phyloP scores from a whole-genome alignment of 2,113 vertebrate genomes.

The Struthio camelus region DNA sequence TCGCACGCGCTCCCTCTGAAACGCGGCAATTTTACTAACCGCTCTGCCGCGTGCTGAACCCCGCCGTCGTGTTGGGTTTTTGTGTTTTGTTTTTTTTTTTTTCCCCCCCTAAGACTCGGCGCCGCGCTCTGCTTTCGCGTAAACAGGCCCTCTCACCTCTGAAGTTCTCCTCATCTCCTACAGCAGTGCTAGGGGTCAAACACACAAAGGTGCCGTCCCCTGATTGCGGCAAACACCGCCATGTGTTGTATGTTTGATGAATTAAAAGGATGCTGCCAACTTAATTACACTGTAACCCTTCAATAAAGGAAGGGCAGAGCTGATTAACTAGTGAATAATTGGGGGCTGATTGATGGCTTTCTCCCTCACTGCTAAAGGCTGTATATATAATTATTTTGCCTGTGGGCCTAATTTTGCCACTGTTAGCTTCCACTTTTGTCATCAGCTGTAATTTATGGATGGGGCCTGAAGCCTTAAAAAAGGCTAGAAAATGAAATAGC shows the following conservation, averaged over 20 bases:
- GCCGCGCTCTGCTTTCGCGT: not conserved
- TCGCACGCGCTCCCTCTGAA: fast-evolving
- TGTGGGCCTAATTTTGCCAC: conserved; percentile 87
- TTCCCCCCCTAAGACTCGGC: no score
- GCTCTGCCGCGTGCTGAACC: not conserved
- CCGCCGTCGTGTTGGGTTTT: no score
- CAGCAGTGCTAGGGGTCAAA: conserved; percentile 72
- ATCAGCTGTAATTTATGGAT: conserved; percentile 87
- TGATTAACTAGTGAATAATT: conserved; percentile 93
- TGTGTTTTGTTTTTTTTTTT: no score
- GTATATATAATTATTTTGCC: conserved; percentile 92
- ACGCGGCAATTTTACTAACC: not conserved
- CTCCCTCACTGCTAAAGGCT: conserved; percentile 85
- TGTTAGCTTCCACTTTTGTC: conserved; percentile 84
- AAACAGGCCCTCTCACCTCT: conserved; percentile 58
- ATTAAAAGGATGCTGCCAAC: conserved; percentile 91
- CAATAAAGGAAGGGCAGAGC: conserved; percentile 90
- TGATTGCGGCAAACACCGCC: conserved; percentile 80
- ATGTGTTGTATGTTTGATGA: conserved; percentile 90
- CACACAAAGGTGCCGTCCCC: conserved; percentile 79
- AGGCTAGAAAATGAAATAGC: conserved; percentile 74
- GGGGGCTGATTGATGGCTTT: conserved; percentile 88
- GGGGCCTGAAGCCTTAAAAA: conserved; percentile 74
- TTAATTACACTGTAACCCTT: conserved; percentile 93
- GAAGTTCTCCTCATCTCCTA: conserved; percentile 68